Evolutionary conservation across 2,113 vertebrate species (phyloP), one percentile per base, ranked within the genome.

Genomic region (Typhlomys cinereus): DNA sequence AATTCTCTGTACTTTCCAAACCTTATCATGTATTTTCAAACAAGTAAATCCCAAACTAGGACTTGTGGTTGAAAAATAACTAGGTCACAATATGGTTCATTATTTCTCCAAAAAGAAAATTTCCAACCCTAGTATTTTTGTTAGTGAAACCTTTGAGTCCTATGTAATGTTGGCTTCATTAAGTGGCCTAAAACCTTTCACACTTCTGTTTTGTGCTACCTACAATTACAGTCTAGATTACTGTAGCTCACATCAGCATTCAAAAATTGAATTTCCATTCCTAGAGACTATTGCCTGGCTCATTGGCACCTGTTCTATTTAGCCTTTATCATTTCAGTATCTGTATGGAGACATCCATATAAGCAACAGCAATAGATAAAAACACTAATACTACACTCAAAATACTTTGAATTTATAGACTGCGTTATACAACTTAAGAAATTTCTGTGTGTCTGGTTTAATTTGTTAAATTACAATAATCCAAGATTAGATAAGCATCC

Each of bases 1-100:
- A 81, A 86, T 87, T 81, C 14, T 78, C 79, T 84, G 21, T 62
- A 80, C 15, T 73, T 95, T 78, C n/a, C 44, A 81, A 91, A 90
- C 46, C 88, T 83, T 71, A 90, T 34, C 69, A 84, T 73, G 17
- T 31, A 86, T 57, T 91, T 89, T 39, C 66, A 82, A 82, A n/a
- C 46, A 31, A 84, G 36, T 80, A 34, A 11, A 76, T 18, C 13
- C n/a, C 36, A 74, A 69, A 89, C 2, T 75, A 90, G 36, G 18
- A 87, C 71, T 88, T 89, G 71, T 48, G 44, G 39, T 7, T 84
- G 41, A 92, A 92, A 69, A 85, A 46, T 88, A 62, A 54, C 1
- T 79, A 8, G 69, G 76, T 94, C 18, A 74, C 1, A 76, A 66
- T 52, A 52, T 20, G 7, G 39, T 48, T 93, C n/a, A 62, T 74